Percentiles rank a stretch among this genome's conserved stretches.
These are phyloP conservation scores for Mustela nigripes DNA, from an alignment of 2,113 vertebrate genomes.

Conservation along the genomic window DNA sequence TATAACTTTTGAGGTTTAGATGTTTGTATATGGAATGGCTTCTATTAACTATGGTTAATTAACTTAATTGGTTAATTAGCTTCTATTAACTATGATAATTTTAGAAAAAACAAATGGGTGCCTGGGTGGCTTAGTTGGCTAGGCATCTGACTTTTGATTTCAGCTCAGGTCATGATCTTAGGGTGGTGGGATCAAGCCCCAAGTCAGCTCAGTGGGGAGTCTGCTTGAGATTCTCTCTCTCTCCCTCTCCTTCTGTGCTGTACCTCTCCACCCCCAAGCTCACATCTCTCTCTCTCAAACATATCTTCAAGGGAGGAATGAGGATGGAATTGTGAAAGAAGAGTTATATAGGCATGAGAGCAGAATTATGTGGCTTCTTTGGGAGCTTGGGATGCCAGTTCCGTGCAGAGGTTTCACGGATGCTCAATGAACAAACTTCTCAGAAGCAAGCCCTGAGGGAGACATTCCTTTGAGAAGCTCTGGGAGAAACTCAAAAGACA, in stretches of 20 bases:
- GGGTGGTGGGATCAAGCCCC: neutral
- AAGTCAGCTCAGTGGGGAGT: neutral
- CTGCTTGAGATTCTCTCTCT: neutral
- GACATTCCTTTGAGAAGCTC: neutral
- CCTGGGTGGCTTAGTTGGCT: neutral
- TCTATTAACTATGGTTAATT: neutral
- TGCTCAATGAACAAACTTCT: neutral
- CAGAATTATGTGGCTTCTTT: neutral
- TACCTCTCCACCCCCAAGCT: neutral
- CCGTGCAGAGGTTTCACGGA: neutral
- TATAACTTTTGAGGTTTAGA: neutral
- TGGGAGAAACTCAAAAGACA: neutral
- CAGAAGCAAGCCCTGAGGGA: neutral
- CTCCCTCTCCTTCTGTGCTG: neutral
- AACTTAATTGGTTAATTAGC: too few species aligned
- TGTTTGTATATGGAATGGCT: neutral
- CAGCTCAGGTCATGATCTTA: neutral
- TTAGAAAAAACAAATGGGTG: neutral
- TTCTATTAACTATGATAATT: constrained; percentile 28
- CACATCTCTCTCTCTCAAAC: neutral
- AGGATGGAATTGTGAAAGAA: neutral
- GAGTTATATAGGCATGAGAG: neutral
- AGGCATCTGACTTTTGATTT: neutral
- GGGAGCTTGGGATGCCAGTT: neutral
- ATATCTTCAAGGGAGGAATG: neutral